Percentiles rank a stretch among this genome's conserved stretches.
phyloP scores from a whole-genome alignment of 1,140 invertebrate genomes.

The Lordiphosa clarofinis region DNA sequence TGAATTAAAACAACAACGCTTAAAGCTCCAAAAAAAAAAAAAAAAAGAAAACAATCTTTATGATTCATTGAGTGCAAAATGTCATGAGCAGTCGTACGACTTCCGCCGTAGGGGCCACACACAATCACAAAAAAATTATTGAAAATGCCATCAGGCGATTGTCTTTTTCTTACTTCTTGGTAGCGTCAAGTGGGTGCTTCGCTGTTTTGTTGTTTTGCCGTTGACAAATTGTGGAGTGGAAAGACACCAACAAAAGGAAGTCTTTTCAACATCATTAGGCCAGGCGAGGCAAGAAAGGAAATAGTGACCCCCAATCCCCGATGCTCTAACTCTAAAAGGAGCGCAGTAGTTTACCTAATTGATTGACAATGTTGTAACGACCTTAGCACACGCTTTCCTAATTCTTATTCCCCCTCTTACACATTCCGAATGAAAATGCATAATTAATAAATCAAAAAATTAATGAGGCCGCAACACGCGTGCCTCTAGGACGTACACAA shows the following conservation, averaged over 20 bases:
- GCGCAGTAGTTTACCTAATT: no score
- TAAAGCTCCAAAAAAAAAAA: neutral
- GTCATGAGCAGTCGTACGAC: slow-evolving; percentile 47
- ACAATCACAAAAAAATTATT: slow-evolving; percentile 16
- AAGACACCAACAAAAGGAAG: slow-evolving; percentile 38
- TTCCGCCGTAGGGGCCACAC: slow-evolving; percentile 34
- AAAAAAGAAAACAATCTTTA: slow-evolving; percentile 45
- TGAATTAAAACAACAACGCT: slow-evolving; percentile 13
- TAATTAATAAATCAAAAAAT: slow-evolving; percentile 74
- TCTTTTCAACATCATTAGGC: slow-evolving; percentile 18
- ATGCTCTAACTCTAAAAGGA: no score
- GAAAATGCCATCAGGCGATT: slow-evolving; percentile 27
- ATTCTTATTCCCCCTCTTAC: neutral
- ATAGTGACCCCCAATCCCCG: no score
- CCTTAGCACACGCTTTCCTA: slow-evolving; percentile 9
- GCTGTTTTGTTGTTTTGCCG: slow-evolving; percentile 10
- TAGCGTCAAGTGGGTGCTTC: no score
- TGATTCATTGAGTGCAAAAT: slow-evolving; percentile 70
- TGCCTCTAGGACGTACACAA: slow-evolving; percentile 42
- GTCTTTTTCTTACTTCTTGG: slow-evolving; percentile 7
- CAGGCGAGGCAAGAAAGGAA: no score
- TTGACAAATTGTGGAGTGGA: slow-evolving; percentile 52
- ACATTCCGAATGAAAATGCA: slow-evolving; percentile 32
- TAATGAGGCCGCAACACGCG: slow-evolving; percentile 70
- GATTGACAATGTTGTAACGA: no score